Percentiles rank a stretch among this genome's conserved stretches.
Evolutionary conservation across 2,888 invertebrate species (phyloP).

Genomic region (Mesochorus sp.): DNA sequence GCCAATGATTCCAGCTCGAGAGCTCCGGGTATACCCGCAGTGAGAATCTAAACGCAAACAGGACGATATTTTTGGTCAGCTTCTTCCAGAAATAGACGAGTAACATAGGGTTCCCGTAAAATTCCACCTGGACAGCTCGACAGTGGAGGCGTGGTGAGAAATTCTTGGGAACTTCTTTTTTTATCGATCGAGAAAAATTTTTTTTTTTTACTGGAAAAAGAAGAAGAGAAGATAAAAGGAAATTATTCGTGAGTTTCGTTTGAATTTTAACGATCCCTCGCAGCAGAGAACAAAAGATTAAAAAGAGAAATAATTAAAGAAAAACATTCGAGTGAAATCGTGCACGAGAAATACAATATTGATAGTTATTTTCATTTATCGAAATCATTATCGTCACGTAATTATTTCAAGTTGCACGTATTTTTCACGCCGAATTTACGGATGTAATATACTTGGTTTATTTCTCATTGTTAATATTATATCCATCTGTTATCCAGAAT

Average conservation of each 20-base stretch:
- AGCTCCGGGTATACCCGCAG: constrained; percentile 31
- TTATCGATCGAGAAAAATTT: constrained; percentile 8
- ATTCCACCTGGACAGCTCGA: constrained; percentile 60
- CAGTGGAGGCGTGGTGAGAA: constrained; percentile 51
- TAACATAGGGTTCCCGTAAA: constrained; percentile 49
- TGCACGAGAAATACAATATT: not conserved
- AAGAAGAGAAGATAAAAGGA: not conserved
- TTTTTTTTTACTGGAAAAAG: not conserved
- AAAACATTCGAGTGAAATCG: not conserved
- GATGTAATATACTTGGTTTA: not conserved
- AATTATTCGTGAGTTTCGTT: not conserved
- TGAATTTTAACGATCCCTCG: not conserved
- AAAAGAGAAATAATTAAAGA: not conserved
- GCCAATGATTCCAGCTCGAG: constrained; percentile 73
- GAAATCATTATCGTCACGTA: too few species aligned
- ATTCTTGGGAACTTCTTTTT: not conserved
- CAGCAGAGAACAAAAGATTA: not conserved
- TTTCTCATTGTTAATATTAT: constrained; percentile 16
- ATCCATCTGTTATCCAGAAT: not conserved
- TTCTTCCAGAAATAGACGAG: constrained; percentile 72
- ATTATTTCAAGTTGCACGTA: not conserved
- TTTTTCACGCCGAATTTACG: constrained; percentile 12
- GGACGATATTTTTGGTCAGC: constrained; percentile 73
- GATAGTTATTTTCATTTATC: not conserved
- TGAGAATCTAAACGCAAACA: constrained; percentile 31